Evolutionary conservation across 2,797 vertebrate genomes (phyloP).

Genomic region (Bradypodion ventrale): DNA sequence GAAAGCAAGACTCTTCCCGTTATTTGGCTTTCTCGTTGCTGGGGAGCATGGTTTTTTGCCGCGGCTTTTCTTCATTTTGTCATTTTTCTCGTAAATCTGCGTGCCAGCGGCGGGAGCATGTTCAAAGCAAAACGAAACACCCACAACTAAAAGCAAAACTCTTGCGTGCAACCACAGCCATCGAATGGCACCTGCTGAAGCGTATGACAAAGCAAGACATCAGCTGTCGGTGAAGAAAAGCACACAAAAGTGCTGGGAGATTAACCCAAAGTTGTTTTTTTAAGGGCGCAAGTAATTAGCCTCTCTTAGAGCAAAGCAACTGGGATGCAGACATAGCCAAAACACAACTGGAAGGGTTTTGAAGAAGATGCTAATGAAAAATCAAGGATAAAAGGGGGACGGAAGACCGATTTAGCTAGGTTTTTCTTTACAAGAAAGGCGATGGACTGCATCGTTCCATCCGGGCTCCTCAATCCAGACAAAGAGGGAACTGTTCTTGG

Average conservation of each 20-base stretch:
- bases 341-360: background rate
- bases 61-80: slow-evolving; percentile 18
- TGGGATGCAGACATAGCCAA: background rate
- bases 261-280: background rate
- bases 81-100: slow-evolving; percentile 34
- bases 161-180: background rate
- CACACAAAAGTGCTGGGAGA: background rate
- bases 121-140: background rate
- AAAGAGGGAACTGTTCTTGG: background rate
- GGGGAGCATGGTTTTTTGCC: background rate
- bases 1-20: slow-evolving; percentile 59
- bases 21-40: slow-evolving; percentile 29
- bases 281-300: background rate
- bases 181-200: background rate
- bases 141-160: background rate
- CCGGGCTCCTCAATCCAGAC: background rate
- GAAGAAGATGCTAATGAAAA: background rate
- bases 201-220: background rate
- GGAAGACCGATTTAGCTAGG: background rate
- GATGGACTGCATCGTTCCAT: no score
- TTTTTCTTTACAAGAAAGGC: background rate
- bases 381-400: background rate
- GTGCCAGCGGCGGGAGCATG: slow-evolving; percentile 1
- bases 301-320: background rate
- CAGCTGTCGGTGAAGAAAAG: background rate